Percentiles rank a stretch among this genome's conserved stretches.
Evolutionary conservation across 2,797 vertebrate genomes (phyloP).

Genomic region (Hydrocynus forskahlii): DNA sequence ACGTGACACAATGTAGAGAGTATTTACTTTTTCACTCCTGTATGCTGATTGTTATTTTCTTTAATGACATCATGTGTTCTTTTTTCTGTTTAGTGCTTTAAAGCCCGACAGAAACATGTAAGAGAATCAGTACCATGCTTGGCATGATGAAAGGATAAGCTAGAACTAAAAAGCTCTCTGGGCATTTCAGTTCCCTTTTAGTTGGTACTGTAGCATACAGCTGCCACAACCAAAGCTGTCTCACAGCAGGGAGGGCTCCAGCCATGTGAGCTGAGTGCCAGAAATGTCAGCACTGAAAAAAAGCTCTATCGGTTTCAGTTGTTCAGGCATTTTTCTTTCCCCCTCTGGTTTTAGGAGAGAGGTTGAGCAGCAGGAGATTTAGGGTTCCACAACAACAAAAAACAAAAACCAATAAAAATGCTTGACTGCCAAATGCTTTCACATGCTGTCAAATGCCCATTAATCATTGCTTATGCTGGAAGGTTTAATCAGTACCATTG

Average conservation of each 20-base stretch:
- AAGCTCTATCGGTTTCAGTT: neutral
- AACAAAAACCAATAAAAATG: neutral
- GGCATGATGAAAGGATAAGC: neutral
- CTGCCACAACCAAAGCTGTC: neutral
- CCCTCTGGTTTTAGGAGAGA: neutral
- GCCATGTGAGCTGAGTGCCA: constrained; percentile 55
- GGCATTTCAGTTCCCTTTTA: constrained; percentile 2
- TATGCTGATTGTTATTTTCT: constrained; percentile 64
- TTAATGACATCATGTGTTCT: constrained; percentile 46
- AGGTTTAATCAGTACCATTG: no score
- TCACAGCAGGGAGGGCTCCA: constrained; percentile 53
- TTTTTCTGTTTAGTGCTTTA: constrained; percentile 21
- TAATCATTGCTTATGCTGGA: no score
- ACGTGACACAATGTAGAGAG: constrained; percentile 63
- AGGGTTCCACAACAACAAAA: neutral
- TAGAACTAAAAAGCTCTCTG: constrained; percentile 11
- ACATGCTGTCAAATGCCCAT: no score
- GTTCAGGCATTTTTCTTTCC: constrained; percentile 35
- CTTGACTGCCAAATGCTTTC: no score
- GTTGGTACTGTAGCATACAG: constrained; percentile 26
- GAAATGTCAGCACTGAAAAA: constrained; percentile 53
- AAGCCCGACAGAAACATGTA: constrained; percentile 21
- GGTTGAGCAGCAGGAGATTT: neutral
- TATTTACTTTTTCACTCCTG: constrained; percentile 63
- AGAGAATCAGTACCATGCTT: neutral